phyloP scores from a whole-genome alignment of 2,888 invertebrate species.

The Lithosia quadra region DNA sequence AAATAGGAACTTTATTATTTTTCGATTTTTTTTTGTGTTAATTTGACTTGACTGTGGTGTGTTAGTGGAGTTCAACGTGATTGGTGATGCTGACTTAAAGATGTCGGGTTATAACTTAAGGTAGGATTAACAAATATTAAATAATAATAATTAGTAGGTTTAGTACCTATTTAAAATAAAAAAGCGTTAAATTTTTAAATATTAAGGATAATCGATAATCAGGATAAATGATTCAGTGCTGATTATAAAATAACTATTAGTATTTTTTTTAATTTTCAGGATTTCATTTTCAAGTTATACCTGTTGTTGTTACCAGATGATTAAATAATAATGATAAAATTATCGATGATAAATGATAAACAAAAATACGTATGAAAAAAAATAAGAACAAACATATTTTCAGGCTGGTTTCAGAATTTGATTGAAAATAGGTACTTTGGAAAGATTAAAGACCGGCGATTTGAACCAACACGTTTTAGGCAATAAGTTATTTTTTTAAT shows the following conservation, averaged over 20 bases:
- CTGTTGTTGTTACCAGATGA: too few relatives aligned
- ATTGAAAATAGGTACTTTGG: too few relatives aligned
- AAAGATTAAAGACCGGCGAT: not conserved
- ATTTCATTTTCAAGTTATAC: too few relatives aligned
- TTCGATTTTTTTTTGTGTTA: constrained; percentile 33
- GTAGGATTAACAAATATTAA: constrained; percentile 55
- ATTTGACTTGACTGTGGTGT: constrained; percentile 60
- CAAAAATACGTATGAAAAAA: too few relatives aligned
- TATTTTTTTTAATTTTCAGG: too few relatives aligned
- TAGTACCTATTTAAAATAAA: too few relatives aligned
- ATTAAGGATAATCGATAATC: not conserved
- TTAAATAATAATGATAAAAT: not conserved
- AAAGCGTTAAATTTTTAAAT: not conserved
- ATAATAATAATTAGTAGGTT: not conserved
- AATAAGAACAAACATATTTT: too few relatives aligned
- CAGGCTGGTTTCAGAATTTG: not conserved
- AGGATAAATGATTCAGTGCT: not conserved
- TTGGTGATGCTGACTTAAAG: constrained; percentile 75
- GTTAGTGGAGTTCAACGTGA: constrained; percentile 62
- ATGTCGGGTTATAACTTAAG: constrained; percentile 79
- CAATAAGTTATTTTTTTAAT: too few relatives aligned
- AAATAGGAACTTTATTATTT: constrained; percentile 58
- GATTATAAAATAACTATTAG: not conserved
- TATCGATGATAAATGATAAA: not conserved
- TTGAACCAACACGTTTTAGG: too few relatives aligned